These are phyloP conservation scores for Megaceryle alcyon DNA, from an alignment of 2,797 vertebrate genomes.

Conservation along the genomic window DNA sequence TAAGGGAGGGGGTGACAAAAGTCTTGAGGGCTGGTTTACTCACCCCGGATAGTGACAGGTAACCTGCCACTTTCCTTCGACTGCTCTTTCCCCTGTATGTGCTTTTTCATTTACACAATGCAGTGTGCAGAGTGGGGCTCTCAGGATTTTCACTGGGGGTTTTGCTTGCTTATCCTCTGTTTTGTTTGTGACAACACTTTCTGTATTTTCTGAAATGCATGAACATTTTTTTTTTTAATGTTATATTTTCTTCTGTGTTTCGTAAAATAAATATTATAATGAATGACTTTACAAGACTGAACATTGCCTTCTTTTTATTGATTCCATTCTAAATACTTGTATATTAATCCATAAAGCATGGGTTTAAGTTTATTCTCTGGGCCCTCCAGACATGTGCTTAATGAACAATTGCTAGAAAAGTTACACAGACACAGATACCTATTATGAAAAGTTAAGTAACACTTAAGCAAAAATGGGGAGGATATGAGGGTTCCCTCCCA, in stretches of 20 bases:
- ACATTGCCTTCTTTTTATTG: slow-evolving; percentile 15
- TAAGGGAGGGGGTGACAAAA: neutral
- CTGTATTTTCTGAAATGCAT: slow-evolving; percentile 31
- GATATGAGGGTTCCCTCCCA: rapidly evolving
- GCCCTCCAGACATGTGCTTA: neutral
- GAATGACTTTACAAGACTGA: neutral
- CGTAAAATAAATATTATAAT: slow-evolving; percentile 36
- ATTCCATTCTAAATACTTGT: neutral
- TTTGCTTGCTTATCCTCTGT: neutral
- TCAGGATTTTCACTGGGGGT: neutral
- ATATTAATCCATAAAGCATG: neutral
- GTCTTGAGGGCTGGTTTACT: neutral
- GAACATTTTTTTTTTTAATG: slow-evolving; percentile 1
- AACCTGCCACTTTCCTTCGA: neutral
- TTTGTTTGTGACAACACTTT: neutral
- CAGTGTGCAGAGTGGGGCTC: neutral
- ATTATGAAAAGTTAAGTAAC: neutral
- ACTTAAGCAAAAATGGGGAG: neutral
- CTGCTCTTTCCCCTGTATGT: neutral
- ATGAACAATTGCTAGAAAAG: neutral
- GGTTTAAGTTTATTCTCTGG: neutral
- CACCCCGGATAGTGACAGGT: neutral
- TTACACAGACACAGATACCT: neutral
- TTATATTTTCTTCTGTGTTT: slow-evolving; percentile 7
- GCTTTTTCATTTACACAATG: neutral